Base-by-base conservation (phyloP, 2,888 invertebrate genomes). In the Drosophila meridiana region DNA sequence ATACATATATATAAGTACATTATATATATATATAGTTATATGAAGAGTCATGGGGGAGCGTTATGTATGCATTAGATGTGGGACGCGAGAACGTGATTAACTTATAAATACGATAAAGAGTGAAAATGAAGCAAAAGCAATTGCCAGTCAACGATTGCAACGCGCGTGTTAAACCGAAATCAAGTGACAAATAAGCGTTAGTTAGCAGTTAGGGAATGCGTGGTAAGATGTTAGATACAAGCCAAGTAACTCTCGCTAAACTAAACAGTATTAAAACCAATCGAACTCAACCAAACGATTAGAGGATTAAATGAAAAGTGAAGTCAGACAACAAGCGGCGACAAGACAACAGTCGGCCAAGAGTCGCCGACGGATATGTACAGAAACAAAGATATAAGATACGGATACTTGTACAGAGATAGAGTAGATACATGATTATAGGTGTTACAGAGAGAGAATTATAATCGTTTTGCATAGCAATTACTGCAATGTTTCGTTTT, bases 401-500 rank as follows among this genome's bases (percentile, higher is more conserved):
- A 64, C 53, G 66, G 32, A 61, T 52, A 38, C 34, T 28, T 5
- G 20, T 43, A 45, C 38, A 72, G n/a, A 36, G 26, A 64, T 36
- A 38, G 7, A 30, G 40, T 36, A 55, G 45, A 47, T 69, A 72
- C 36, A 61, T 60, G 79, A 65, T 74, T 82, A 80, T 66, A 82
- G 71, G 20, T 79, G 28, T 6, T 30, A 28, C 14, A 75, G 63
- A 81, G 63, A 58, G 26, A 70, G 48, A 62, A 42, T 52, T 74
- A 74, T 48, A 64, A 63, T 64, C 50, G 74, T 76, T 76, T 81
- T 81, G 78, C 78, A 72, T 67, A 78, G 78, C 74, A 73, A 60
- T 80, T 79, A 72, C 72, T 80, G 75, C 72, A 81, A 66, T 82
- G 69, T 80, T 76, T 83, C 56, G 67, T 64, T 79, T 79, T 72